Evolutionary conservation across 2,797 vertebrate species (phyloP).

Genomic region (Scolopax rusticola): DNA sequence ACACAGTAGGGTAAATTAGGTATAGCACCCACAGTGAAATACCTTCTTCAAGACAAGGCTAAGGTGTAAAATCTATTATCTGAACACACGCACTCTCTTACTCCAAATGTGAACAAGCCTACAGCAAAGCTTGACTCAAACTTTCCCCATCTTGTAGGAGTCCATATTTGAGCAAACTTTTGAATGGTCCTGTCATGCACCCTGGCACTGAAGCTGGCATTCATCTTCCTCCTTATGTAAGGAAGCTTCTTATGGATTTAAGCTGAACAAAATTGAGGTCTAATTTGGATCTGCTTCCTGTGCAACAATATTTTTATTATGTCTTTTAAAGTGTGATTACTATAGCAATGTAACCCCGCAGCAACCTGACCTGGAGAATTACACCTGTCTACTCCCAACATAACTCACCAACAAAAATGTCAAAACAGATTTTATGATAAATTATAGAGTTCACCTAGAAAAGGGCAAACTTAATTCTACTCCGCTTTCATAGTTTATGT

Average conservation of each 20-base stretch:
- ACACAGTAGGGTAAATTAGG: conserved; percentile 6
- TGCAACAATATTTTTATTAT: neutral
- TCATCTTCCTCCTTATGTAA: neutral
- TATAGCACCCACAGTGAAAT: conserved; percentile 35
- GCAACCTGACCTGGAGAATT: neutral
- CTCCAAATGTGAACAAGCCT: neutral
- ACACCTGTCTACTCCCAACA: neutral
- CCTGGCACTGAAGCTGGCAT: neutral
- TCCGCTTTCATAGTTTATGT: neutral
- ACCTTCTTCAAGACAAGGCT: neutral
- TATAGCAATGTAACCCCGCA: neutral
- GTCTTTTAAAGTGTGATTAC: neutral
- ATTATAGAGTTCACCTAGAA: neutral
- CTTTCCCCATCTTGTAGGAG: neutral
- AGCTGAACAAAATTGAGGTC: neutral
- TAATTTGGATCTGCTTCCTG: neutral
- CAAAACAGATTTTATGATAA: neutral
- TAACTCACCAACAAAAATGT: neutral
- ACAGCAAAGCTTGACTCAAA: neutral
- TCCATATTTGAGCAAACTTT: neutral
- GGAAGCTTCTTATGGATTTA: neutral
- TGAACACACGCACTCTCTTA: neutral
- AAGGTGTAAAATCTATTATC: neutral
- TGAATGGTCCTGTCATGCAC: fast-evolving
- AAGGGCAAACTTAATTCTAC: neutral